These are phyloP conservation scores for Drosophila murphyi DNA, from an alignment of 1,140 invertebrate species.

Conservation along the genomic window DNA sequence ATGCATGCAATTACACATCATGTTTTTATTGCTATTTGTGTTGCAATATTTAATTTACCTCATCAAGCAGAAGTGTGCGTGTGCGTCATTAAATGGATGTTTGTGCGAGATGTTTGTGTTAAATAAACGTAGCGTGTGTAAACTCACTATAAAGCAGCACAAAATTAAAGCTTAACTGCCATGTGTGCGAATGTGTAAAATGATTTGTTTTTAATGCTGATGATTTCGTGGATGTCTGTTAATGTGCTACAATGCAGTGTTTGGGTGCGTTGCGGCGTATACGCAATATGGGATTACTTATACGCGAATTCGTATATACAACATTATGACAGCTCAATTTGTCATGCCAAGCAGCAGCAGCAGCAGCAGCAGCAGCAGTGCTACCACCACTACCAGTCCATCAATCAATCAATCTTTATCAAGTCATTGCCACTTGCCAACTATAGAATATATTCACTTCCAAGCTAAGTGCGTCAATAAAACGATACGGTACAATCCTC, in stretches of 20 bases:
- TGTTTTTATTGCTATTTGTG: slow-evolving; percentile 66
- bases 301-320: slow-evolving; percentile 37
- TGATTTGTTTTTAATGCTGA: slow-evolving; percentile 54
- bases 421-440: slow-evolving; percentile 64
- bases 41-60: slow-evolving; percentile 76
- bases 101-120: slow-evolving; percentile 6
- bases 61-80: slow-evolving; percentile 33
- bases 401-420: slow-evolving; percentile 76
- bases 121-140: background rate
- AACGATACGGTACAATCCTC: slow-evolving; percentile 27
- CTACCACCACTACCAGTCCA: slow-evolving; percentile 16
- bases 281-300: slow-evolving; percentile 41
- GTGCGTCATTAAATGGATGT: slow-evolving; percentile 43
- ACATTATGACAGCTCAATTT: slow-evolving; percentile 78
- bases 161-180: slow-evolving; percentile 43
- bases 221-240: slow-evolving; percentile 9
- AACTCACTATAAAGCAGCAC: slow-evolving; percentile 16
- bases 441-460: slow-evolving; percentile 19
- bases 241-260: slow-evolving; percentile 14
- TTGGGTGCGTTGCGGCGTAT: slow-evolving; percentile 18
- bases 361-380: slow-evolving; percentile 4
- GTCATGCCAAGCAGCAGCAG: slow-evolving; percentile 47
- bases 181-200: slow-evolving; percentile 16
- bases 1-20: slow-evolving; percentile 64
- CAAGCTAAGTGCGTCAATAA: slow-evolving; percentile 66